Evolutionary conservation across 2,113 vertebrate genomes (phyloP).

Genomic region (Oryzias celebensis): DNA sequence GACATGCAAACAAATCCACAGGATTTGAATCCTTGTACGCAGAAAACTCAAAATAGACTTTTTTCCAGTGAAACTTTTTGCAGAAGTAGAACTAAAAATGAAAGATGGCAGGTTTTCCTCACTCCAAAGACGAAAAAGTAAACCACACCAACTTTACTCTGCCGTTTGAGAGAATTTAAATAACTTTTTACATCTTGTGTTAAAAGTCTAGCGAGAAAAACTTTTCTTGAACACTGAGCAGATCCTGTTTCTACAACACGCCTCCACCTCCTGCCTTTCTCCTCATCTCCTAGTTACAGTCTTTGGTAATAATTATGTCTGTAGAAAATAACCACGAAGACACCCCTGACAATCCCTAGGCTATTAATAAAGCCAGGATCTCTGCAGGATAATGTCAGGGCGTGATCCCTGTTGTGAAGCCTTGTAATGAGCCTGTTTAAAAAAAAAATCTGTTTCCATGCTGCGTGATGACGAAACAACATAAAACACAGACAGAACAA

Average conservation of each 20-base stretch:
- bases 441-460: slow-evolving; percentile 29
- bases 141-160: no score
- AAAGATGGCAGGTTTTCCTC: no score
- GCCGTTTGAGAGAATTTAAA: no score
- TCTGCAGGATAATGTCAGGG: slow-evolving; percentile 63
- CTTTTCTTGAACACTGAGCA: slow-evolving; percentile 10
- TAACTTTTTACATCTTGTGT: no score
- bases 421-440: slow-evolving; percentile 19
- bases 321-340: slow-evolving; percentile 47
- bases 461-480: slow-evolving; percentile 7
- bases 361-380: slow-evolving; percentile 64
- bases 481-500: background rate
- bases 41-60: no score
- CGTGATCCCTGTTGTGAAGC: slow-evolving; percentile 33
- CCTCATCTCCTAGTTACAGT: slow-evolving; percentile 40
- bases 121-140: no score
- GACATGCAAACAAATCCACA: slow-evolving; percentile 1
- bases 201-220: no score
- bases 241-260: slow-evolving; percentile 45
- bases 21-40: background rate
- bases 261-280: slow-evolving; percentile 6
- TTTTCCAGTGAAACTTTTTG: no score
- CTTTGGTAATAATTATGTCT: slow-evolving; percentile 54
- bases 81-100: no score
- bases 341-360: slow-evolving; percentile 46